Evolutionary conservation across 2,797 vertebrate genomes (phyloP).

Genomic region (Myripristis murdjan): DNA sequence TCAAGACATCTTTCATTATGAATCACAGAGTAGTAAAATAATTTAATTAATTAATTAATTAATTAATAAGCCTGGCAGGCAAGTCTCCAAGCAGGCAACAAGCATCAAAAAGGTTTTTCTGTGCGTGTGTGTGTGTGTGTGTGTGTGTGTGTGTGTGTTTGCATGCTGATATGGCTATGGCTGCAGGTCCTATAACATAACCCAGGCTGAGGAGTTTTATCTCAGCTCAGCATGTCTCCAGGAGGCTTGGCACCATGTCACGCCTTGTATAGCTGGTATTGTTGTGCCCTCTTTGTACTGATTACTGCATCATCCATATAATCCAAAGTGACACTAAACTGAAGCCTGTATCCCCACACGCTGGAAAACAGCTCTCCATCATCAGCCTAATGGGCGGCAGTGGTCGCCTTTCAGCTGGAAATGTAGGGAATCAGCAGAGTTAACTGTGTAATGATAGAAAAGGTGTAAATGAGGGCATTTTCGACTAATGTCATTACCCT

Average conservation of each 20-base stretch:
- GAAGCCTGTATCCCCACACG: background rate
- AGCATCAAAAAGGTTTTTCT: background rate
- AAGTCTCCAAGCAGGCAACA: background rate
- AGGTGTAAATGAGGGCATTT: background rate
- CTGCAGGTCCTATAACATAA: conserved; percentile 3
- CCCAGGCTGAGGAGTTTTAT: background rate
- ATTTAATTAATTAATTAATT: background rate
- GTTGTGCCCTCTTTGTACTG: background rate
- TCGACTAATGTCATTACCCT: background rate
- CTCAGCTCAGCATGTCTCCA: background rate
- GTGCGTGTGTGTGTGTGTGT: background rate
- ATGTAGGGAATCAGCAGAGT: background rate
- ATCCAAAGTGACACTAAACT: background rate
- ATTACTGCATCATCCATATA: background rate
- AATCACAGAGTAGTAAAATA: conserved; percentile 1
- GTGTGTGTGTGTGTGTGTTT: conserved; percentile 4
- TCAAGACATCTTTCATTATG: conserved; percentile 6
- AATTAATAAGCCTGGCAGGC: background rate
- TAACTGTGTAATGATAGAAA: background rate
- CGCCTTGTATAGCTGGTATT: background rate
- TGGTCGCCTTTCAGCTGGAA: background rate
- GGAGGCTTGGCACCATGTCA: background rate
- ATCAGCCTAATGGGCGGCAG: background rate
- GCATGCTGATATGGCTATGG: background rate
- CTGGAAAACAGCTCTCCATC: background rate